Evolutionary conservation across 2,113 vertebrate species (phyloP).

Genomic region (Nothoprocta perdicaria): DNA sequence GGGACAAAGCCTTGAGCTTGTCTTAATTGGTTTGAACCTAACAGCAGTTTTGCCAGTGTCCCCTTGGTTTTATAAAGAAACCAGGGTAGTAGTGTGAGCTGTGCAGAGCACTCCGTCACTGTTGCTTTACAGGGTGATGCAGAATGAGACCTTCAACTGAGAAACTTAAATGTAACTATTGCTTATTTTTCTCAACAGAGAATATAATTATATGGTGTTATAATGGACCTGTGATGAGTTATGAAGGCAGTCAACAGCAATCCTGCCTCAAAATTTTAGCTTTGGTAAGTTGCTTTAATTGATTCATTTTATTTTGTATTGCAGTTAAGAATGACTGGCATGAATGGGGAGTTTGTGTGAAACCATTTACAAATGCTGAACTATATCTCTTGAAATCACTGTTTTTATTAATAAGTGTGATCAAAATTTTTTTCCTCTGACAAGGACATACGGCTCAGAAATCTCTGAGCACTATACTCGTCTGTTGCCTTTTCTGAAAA

Average conservation of each 20-base stretch:
- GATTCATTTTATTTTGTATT: background rate
- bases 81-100: background rate
- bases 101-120: background rate
- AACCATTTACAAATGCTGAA: background rate
- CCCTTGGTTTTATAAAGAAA: background rate
- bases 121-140: background rate
- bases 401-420: background rate
- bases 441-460: background rate
- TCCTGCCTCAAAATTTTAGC: background rate
- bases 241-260: background rate
- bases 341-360: background rate
- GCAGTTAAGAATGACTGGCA: background rate
- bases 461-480: background rate
- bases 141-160: background rate
- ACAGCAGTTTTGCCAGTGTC: background rate
- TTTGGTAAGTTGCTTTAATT: background rate
- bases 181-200: conserved; percentile 9
- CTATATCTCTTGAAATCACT: background rate
- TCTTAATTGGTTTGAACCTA: background rate
- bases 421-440: background rate
- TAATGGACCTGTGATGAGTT: background rate
- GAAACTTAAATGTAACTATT: background rate
- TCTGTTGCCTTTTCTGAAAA: background rate
- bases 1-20: background rate
- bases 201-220: background rate